Percentiles rank a stretch among this genome's conserved stretches.
Evolutionary conservation across 2,797 vertebrate genomes (phyloP).

Genomic region (Pseudochirops corinnae): DNA sequence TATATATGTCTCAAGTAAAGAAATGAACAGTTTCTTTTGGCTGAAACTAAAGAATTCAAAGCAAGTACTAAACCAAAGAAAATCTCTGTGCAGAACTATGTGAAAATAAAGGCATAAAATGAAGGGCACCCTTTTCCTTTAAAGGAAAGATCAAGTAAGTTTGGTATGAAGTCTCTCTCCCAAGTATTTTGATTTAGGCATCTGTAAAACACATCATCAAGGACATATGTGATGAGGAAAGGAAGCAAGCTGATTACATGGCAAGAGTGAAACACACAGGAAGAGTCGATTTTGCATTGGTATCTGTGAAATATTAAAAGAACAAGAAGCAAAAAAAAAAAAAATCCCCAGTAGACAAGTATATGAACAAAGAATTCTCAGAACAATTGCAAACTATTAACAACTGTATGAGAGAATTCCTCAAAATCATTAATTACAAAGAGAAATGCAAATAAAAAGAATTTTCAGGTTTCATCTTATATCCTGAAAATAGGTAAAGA

Average conservation of each 20-base stretch:
- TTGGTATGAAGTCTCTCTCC: neutral
- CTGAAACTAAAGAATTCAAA: neutral
- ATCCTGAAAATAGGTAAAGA: neutral
- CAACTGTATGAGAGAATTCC: neutral
- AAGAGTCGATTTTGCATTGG: neutral
- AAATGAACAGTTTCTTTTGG: neutral
- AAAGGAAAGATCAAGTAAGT: neutral
- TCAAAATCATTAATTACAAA: neutral
- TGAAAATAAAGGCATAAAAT: neutral
- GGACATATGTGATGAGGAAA: neutral
- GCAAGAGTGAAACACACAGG: neutral
- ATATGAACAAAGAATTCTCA: neutral
- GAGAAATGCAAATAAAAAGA: neutral
- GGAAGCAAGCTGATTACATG: neutral
- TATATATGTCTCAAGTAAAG: neutral
- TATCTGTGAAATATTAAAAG: neutral
- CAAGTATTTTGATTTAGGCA: neutral
- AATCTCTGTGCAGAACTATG: slow-evolving; percentile 4
- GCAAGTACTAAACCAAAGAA: neutral
- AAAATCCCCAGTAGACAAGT: neutral
- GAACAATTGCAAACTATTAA: neutral
- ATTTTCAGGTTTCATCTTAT: neutral
- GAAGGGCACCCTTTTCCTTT: neutral
- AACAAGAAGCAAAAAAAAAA: neutral
- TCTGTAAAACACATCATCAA: neutral